phyloP scores from a whole-genome alignment of 2,888 invertebrate species.

The Netelia melanura region DNA sequence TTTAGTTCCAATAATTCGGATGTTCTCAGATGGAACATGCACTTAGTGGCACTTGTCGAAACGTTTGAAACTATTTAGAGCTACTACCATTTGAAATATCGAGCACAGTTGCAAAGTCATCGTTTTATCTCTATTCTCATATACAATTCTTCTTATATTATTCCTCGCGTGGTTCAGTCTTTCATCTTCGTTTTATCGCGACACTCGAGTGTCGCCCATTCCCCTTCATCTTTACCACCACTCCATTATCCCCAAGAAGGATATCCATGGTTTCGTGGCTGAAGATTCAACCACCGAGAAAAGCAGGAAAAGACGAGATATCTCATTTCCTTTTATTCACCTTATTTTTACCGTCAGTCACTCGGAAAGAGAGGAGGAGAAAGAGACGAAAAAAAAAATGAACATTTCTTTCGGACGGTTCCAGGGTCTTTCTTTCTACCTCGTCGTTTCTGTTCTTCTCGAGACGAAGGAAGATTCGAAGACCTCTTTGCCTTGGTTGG shows the following conservation, averaged over 20 bases:
- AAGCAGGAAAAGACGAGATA: constrained; percentile 10
- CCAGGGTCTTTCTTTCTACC: neutral
- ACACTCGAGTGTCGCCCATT: neutral
- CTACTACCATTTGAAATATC: neutral
- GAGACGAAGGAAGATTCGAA: neutral
- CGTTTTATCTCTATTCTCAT: neutral
- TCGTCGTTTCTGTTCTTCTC: neutral
- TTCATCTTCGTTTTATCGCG: constrained; percentile 23
- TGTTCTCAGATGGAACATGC: too few relatives aligned
- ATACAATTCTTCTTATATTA: neutral
- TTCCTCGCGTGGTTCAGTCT: neutral
- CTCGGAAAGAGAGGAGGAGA: neutral
- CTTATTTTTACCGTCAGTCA: constrained; percentile 35
- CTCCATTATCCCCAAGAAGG: constrained; percentile 33
- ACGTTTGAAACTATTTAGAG: neutral
- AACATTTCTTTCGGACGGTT: neutral
- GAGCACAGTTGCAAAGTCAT: neutral
- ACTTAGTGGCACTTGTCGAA: neutral
- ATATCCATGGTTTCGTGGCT: neutral
- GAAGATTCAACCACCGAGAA: constrained; percentile 5
- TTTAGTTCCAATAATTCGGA: too few relatives aligned
- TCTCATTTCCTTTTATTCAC: constrained; percentile 37
- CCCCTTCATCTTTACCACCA: constrained; percentile 3
- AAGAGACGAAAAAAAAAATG: neutral
- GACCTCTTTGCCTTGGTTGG: neutral